Percentiles rank a stretch among this genome's conserved stretches.
These are phyloP conservation scores for Archips xylosteana DNA, from an alignment of 2,888 invertebrate genomes.

Conservation along the genomic window DNA sequence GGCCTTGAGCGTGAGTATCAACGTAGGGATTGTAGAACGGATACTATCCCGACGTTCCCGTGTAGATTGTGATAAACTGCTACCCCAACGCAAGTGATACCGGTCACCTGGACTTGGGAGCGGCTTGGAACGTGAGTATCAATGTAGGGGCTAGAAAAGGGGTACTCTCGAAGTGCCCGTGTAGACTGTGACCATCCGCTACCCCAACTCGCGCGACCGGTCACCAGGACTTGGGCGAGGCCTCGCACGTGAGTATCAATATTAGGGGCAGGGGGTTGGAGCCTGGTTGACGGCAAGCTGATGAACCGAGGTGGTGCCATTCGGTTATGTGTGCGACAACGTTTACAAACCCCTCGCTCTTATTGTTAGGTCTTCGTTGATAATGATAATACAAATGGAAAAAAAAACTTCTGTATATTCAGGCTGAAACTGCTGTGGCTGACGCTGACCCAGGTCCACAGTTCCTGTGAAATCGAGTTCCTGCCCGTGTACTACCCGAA, in stretches of 20 bases:
- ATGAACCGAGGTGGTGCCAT: too few relatives aligned
- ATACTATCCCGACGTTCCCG: not conserved
- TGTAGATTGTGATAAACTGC: not conserved
- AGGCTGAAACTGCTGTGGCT: slow-evolving; percentile 94
- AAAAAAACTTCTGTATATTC: slow-evolving; percentile 52
- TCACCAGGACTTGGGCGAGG: too few relatives aligned
- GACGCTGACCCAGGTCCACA: slow-evolving; percentile 95
- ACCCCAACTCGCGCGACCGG: not conserved
- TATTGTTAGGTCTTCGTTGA: too few relatives aligned
- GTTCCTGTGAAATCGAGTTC: slow-evolving; percentile 95
- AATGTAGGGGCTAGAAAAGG: too few relatives aligned
- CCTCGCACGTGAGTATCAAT: too few relatives aligned
- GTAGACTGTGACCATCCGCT: not conserved
- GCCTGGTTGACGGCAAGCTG: too few relatives aligned
- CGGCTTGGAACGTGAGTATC: slow-evolving; percentile 95
- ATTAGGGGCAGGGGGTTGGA: too few relatives aligned
- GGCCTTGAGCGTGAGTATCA: slow-evolving; percentile 93
- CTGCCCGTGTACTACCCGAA: slow-evolving; percentile 96
- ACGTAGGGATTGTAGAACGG: not conserved
- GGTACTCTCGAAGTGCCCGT: not conserved
- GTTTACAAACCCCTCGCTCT: too few relatives aligned
- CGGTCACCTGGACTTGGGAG: slow-evolving; percentile 97
- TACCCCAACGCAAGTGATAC: slow-evolving; percentile 93
- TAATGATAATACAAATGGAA: too few relatives aligned
- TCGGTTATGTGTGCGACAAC: too few relatives aligned